A percentile compares a stretch with the other conserved stretches of the same genome.
These are phyloP conservation scores for Gasterosteus nipponicus DNA, from an alignment of 2,113 vertebrate genomes.

Conservation along the genomic window DNA sequence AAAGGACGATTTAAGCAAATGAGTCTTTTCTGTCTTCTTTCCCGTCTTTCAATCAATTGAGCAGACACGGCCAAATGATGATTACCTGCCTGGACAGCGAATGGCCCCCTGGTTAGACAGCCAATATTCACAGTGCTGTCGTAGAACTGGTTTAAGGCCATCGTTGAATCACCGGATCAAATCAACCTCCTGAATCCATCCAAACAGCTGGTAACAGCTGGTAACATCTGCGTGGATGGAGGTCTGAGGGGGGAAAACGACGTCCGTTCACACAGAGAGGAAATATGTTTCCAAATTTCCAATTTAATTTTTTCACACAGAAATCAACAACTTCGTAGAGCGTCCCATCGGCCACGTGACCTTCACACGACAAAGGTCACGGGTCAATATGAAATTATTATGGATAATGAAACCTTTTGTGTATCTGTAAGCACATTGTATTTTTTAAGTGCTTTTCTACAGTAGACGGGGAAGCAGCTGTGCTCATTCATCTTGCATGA, in stretches of 20 bases:
- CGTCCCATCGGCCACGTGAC: too few species aligned
- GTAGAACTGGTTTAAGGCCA: neutral
- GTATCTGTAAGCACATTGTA: too few species aligned
- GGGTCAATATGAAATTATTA: too few species aligned
- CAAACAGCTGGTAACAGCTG: constrained; percentile 21
- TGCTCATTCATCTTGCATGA: neutral
- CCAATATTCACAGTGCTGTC: too few species aligned
- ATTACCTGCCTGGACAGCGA: neutral
- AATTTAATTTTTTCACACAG: neutral
- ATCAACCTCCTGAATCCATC: constrained; percentile 20
- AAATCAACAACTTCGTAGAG: too few species aligned
- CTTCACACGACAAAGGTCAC: too few species aligned
- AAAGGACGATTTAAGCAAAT: constrained; percentile 34
- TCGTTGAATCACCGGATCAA: too few species aligned
- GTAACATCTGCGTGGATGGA: constrained; percentile 12
- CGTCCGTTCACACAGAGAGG: neutral
- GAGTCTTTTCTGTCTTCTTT: neutral
- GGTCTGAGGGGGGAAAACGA: neutral
- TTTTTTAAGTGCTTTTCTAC: too few species aligned
- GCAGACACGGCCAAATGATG: neutral
- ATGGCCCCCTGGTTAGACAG: too few species aligned
- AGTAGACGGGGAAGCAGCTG: neutral
- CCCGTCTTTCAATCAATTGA: neutral
- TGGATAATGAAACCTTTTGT: too few species aligned
- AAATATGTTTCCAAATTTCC: constrained; percentile 13